These are phyloP conservation scores for Atopsyche davidsoni DNA, from an alignment of 1,140 invertebrate genomes.

Conservation along the genomic window DNA sequence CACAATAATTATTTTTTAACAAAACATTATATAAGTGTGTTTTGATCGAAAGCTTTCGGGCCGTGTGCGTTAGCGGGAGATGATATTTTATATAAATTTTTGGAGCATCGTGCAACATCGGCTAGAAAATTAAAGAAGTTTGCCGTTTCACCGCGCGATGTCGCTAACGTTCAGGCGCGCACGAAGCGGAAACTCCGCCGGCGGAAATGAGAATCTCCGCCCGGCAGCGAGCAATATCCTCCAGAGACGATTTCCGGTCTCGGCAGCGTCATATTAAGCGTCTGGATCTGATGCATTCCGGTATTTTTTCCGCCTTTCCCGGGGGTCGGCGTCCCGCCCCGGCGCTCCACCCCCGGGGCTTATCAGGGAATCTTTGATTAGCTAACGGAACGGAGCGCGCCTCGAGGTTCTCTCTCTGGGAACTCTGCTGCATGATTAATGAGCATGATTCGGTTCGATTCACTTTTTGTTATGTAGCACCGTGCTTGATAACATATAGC, in stretches of 20 bases:
- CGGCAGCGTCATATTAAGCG: conserved; percentile 22
- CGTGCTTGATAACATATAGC: too few relatives aligned
- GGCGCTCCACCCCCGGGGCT: too few relatives aligned
- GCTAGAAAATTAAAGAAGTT: conserved; percentile 23
- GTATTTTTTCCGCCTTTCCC: conserved; percentile 19
- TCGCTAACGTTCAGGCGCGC: conserved; percentile 18
- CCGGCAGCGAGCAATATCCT: conserved; percentile 26
- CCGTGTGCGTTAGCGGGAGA: too few relatives aligned
- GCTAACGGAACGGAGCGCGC: too few relatives aligned
- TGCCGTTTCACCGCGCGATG: conserved; percentile 24
- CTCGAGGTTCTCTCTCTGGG: too few relatives aligned
- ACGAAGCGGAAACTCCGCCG: conserved; percentile 7
- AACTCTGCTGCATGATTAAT: too few relatives aligned
- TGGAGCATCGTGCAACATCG: conserved; percentile 9
- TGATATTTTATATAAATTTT: not conserved
- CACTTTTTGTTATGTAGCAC: too few relatives aligned
- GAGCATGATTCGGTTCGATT: too few relatives aligned
- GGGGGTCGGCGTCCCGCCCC: not conserved
- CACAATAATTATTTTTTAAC: not conserved
- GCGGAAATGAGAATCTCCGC: conserved; percentile 23
- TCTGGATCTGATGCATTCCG: conserved; percentile 21
- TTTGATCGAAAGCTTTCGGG: too few relatives aligned
- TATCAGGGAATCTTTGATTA: too few relatives aligned
- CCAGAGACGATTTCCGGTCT: conserved; percentile 27
- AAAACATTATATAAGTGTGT: too few relatives aligned